Evolutionary conservation across 1,140 invertebrate genomes (phyloP).

Genomic region (Thereuonema tuberculata): DNA sequence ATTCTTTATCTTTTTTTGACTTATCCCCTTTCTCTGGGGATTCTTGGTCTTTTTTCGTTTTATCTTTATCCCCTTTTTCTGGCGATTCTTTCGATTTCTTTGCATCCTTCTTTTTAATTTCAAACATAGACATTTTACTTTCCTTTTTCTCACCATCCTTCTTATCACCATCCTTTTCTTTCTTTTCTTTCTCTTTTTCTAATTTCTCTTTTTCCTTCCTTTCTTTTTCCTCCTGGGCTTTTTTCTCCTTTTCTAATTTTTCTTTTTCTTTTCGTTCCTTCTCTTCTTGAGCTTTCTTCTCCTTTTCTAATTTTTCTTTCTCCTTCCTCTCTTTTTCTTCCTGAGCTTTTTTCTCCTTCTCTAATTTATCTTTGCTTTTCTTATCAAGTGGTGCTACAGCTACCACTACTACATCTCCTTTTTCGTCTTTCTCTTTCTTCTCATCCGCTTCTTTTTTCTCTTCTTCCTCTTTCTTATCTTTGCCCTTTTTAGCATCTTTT

Average conservation of each 20-base stretch:
- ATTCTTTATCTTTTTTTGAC: conserved; percentile 19
- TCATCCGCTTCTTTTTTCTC: conserved; percentile 7
- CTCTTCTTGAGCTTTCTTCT: not conserved
- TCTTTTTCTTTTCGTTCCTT: not conserved
- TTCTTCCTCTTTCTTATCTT: conserved; percentile 10
- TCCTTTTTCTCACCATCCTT: too few species aligned
- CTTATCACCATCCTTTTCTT: too few species aligned
- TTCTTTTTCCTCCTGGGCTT: too few species aligned
- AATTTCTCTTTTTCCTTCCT: too few species aligned
- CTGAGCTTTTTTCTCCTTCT: conserved; percentile 8
- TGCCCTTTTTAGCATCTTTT: conserved; percentile 17
- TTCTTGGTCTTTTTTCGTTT: too few species aligned
- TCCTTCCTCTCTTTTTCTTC: conserved; percentile 11
- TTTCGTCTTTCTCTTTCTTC: conserved; percentile 13
- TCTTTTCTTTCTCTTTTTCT: too few species aligned
- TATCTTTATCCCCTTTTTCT: too few species aligned
- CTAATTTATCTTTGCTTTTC: not conserved
- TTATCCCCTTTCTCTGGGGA: conserved; percentile 19
- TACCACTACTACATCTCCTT: conserved; percentile 8
- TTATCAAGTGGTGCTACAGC: conserved; percentile 1
- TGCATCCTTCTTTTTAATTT: too few species aligned
- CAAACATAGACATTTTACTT: conserved; percentile 12
- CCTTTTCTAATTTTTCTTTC: conserved; percentile 11
- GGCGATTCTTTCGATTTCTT: too few species aligned
- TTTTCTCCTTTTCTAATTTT: conserved; percentile 14